A percentile compares a stretch with the other conserved stretches of the same genome.
These are phyloP conservation scores for Hystrix cristata DNA, from an alignment of 2,113 vertebrate species.

Conservation along the genomic window DNA sequence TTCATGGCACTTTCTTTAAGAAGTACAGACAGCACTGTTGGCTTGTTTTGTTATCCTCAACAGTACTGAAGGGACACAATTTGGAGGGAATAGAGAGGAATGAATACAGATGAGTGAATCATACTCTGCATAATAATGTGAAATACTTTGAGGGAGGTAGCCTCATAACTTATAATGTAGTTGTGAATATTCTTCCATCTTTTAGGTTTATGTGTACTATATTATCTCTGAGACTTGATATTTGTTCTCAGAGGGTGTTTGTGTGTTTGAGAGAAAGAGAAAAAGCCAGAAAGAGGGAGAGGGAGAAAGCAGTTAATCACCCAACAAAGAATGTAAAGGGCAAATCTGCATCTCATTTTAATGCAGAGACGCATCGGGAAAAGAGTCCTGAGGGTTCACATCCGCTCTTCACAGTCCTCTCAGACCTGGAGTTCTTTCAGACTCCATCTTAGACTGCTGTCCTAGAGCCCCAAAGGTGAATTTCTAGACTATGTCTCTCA, in stretches of 20 bases:
- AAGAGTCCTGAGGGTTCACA: not conserved
- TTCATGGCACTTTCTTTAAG: not conserved
- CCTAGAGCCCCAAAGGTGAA: not conserved
- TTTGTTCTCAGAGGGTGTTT: not conserved
- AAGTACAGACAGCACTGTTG: not conserved
- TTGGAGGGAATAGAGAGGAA: not conserved
- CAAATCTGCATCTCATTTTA: not conserved
- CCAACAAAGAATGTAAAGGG: not conserved
- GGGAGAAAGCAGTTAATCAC: not conserved
- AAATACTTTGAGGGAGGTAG: constrained; percentile 2
- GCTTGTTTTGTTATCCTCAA: not conserved
- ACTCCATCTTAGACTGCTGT: not conserved
- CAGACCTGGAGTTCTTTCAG: not conserved
- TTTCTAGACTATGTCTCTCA: not conserved
- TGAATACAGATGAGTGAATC: not conserved
- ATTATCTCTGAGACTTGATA: constrained; percentile 4
- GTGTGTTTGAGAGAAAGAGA: not conserved
- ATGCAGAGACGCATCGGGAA: not conserved
- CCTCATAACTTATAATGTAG: not conserved
- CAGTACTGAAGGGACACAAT: not conserved
- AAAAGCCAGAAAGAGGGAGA: not conserved
- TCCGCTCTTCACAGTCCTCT: not conserved
- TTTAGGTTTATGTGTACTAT: not conserved
- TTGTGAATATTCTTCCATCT: not conserved
- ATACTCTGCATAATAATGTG: not conserved